Evolutionary conservation across 2,797 vertebrate species (phyloP), one percentile per base, ranked within the genome.

Genomic region (Spondyliosoma cantharus): DNA sequence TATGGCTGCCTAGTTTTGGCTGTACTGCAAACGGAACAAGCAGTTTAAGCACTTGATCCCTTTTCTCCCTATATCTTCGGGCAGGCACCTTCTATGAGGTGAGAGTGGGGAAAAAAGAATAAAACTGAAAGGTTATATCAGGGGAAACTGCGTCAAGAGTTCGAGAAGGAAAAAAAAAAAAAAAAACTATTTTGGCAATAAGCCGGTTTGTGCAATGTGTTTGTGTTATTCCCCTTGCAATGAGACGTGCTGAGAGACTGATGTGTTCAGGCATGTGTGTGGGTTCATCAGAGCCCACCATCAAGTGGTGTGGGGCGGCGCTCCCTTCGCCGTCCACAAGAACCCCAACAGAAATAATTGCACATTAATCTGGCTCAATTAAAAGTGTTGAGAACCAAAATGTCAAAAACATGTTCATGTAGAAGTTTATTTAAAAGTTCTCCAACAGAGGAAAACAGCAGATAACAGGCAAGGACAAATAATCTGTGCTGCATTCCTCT

Each of bases 1-100:
- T 91, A 90, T 67, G 60, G 85, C 66, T 54, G 81, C 66, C 83
- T 75, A 80, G 78, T 91, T 37, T 93, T 83, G 88, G 73, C 82
- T 76, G 73, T 52, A 74, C 73, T 58, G 82, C 75, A 71, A 86
- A 82, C 80, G 79, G 76, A 90, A 87, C 70, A 71, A 82, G 80
- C 74, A 81, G 84, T 90, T 91, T 90, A 86, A 92, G 78, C 54
- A 85, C 85, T 68, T 74, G 29, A 75, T 80, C 66, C 60, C 78
- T 83, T 76, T 83, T 78, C 66, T 65, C 69, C 64, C 68, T 58
- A 65, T 68, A 64, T 84, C 74, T 76, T 74, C 12, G 15, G 56
- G 46, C 45, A 77, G 65, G 20, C 70, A 61, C 22, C 60, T 19
- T 49, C 45, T 37, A 25, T 57, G 3, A 75, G 73, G 53, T 22